Evolutionary conservation across 2,888 invertebrate species (phyloP).

Genomic region (Notocelia uddmanniana): DNA sequence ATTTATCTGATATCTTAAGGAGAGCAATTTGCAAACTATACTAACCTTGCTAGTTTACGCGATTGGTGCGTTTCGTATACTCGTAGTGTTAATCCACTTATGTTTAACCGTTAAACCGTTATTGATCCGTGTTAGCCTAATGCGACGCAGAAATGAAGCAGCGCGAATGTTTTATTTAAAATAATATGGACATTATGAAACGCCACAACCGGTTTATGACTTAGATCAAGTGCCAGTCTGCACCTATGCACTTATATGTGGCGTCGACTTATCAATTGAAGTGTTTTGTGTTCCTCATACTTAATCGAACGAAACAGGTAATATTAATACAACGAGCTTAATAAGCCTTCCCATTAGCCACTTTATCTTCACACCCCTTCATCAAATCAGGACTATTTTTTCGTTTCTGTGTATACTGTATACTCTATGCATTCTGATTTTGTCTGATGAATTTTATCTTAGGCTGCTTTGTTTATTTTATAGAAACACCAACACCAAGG

Average conservation of each 20-base stretch:
- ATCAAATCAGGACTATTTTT: no score
- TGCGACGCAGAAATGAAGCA: not conserved
- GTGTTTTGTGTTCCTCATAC: not conserved
- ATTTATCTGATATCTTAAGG: slow-evolving; percentile 38
- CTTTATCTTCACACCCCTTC: no score
- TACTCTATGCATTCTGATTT: no score
- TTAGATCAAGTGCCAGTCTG: not conserved
- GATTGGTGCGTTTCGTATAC: slow-evolving; percentile 7
- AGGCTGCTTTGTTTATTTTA: no score
- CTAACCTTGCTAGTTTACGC: slow-evolving; percentile 25
- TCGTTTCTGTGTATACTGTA: no score
- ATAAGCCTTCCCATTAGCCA: no score
- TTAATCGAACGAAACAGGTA: not conserved
- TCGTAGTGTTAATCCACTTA: not conserved
- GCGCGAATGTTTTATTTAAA: slow-evolving; percentile 19
- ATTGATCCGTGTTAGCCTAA: not conserved
- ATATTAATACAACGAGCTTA: not conserved
- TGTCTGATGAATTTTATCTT: no score
- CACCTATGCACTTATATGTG: slow-evolving; percentile 34
- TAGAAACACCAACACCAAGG: no score
- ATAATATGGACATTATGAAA: not conserved
- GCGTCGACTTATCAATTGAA: slow-evolving; percentile 8
- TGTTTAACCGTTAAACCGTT: slow-evolving; percentile 24
- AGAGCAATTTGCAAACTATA: slow-evolving; percentile 23
- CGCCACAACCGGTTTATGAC: slow-evolving; percentile 20